These are phyloP conservation scores for Oreochromis tanganicae DNA, from an alignment of 2,113 vertebrate genomes.

Conservation along the genomic window DNA sequence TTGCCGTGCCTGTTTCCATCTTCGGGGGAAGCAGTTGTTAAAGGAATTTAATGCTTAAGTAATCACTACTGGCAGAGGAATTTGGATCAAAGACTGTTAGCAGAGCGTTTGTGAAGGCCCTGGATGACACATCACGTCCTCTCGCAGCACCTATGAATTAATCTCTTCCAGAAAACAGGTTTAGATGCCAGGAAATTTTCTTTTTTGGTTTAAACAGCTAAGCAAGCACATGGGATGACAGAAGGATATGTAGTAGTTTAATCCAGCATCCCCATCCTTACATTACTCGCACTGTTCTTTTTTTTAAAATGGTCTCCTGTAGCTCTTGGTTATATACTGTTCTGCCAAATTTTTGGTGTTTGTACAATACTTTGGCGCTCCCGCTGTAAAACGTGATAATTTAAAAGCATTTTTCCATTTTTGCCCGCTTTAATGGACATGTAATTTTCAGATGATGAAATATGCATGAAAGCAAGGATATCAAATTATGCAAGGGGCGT, in stretches of 20 bases:
- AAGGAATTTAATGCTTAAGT: conserved; percentile 2
- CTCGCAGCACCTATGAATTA: conserved; percentile 17
- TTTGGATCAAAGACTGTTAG: conserved; percentile 25
- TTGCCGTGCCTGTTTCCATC: neutral
- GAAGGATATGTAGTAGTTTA: neutral
- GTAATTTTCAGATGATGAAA: neutral
- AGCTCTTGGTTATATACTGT: neutral
- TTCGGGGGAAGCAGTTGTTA: neutral
- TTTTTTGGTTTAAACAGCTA: neutral
- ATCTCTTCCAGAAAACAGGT: conserved; percentile 19
- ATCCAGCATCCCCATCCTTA: neutral
- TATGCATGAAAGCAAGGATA: neutral
- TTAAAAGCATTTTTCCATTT: neutral
- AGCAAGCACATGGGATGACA: neutral
- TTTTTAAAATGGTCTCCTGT: neutral
- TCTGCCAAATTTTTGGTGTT: neutral
- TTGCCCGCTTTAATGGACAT: neutral
- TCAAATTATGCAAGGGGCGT: neutral
- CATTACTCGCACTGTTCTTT: neutral
- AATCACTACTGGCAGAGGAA: conserved; percentile 6
- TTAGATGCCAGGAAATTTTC: conserved; percentile 5
- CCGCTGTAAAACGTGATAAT: neutral
- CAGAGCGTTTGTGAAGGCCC: conserved; percentile 7
- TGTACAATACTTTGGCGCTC: neutral
- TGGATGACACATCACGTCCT: conserved; percentile 45